A percentile compares a stretch with the other conserved stretches of the same genome.
phyloP scores from a whole-genome alignment of 2,113 vertebrate species.

The Felis catus region F.catus_Fca126_mat1.0 CM031419.1:40296501-40297000 shows the following conservation, averaged over 20 bases:
- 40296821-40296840: slow-evolving; percentile 29
- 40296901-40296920: slow-evolving; percentile 60
- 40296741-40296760: slow-evolving; percentile 82
- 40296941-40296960: slow-evolving; percentile 48
- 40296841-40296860: slow-evolving; percentile 59
- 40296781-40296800: slow-evolving; percentile 85
- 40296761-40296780: slow-evolving; percentile 79
- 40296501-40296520: not conserved
- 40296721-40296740: slow-evolving; percentile 84
- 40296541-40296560: not conserved
- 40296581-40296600: slow-evolving; percentile 59
- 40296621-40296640: slow-evolving; percentile 80
- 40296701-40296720: slow-evolving; percentile 86
- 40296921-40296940: slow-evolving; percentile 60
- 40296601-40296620: slow-evolving; percentile 71
- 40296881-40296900: slow-evolving; percentile 46
- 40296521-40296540: not conserved
- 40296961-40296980: not conserved
- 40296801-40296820: slow-evolving; percentile 45
- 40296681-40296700: slow-evolving; percentile 83
- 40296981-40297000: slow-evolving; percentile 32
- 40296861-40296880: slow-evolving; percentile 46
- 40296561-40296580: not conserved
- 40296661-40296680: slow-evolving; percentile 86
- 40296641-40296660: slow-evolving; percentile 82